These are phyloP conservation scores for Drosophila helvetica DNA, from an alignment of 2,888 invertebrate genomes.

Conservation along the genomic window DNA sequence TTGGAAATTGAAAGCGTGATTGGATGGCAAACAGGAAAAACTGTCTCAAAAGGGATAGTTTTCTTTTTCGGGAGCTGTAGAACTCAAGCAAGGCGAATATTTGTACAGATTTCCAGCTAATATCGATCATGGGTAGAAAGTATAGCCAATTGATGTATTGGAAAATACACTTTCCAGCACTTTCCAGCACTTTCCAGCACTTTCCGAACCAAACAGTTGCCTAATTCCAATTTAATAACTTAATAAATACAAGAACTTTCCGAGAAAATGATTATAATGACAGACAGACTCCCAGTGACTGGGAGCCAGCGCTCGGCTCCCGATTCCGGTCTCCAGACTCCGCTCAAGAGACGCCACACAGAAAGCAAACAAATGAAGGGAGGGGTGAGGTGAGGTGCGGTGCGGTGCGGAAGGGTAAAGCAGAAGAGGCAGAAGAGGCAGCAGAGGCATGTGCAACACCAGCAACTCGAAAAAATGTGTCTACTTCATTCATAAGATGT, in stretches of 20 bases:
- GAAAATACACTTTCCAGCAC: slow-evolving; percentile 35
- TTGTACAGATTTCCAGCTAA: no score
- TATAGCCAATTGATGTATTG: no score
- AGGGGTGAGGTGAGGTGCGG: not conserved
- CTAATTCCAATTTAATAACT: slow-evolving; percentile 74
- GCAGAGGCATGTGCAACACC: slow-evolving; percentile 22
- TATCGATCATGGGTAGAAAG: slow-evolving; percentile 22
- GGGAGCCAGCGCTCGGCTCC: slow-evolving; percentile 38
- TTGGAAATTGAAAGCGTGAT: not conserved
- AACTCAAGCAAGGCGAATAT: no score
- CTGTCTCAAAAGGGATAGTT: no score
- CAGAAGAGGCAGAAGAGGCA: slow-evolving; percentile 1
- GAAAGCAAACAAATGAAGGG: slow-evolving; percentile 18
- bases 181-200: slow-evolving; percentile 41
- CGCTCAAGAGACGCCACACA: slow-evolving; percentile 42
- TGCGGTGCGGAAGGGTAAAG: not conserved
- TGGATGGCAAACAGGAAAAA: no score
- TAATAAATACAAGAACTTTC: slow-evolving; percentile 66
- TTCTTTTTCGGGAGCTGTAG: no score
- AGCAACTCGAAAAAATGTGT: slow-evolving; percentile 63
- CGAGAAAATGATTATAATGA: slow-evolving; percentile 62
- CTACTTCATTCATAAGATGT: slow-evolving; percentile 79
- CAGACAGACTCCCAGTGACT: slow-evolving; percentile 20
- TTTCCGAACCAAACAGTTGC: slow-evolving; percentile 40
- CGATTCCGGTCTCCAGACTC: slow-evolving; percentile 56